Conservation (phyloP, 2,888 invertebrate genomes). For the Monoplex corrugatus region DNA sequence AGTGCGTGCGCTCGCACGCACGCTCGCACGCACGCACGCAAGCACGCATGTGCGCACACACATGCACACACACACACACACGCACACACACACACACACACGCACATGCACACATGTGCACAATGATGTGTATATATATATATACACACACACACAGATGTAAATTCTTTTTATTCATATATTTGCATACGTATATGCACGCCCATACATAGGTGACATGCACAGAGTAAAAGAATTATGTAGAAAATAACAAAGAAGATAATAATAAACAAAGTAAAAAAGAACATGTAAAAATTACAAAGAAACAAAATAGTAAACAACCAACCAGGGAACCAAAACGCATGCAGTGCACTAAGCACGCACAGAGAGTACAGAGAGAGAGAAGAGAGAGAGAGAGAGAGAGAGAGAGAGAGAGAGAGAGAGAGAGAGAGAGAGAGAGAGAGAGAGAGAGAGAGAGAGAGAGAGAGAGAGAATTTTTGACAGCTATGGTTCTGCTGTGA, state of each 20-base stretch:
- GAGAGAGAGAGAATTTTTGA: not conserved
- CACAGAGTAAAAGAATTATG: too few relatives aligned
- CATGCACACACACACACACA: not conserved
- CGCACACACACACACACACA: not conserved
- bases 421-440: not conserved
- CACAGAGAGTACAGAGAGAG: not conserved
- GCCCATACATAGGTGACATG: not conserved
- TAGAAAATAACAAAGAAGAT: not conserved
- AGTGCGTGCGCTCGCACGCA: not conserved
- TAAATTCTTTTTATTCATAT: not conserved
- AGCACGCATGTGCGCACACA: not conserved
- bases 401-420: slow-evolving; percentile 19
- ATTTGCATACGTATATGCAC: not conserved
- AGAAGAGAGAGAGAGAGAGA: not conserved
- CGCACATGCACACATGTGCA: not conserved
- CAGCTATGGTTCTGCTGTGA: too few relatives aligned
- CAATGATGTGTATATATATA: too few relatives aligned
- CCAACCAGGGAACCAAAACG: too few relatives aligned
- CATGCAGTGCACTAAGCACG: too few relatives aligned
- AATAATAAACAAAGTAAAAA: too few relatives aligned
- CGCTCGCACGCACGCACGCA: too few relatives aligned
- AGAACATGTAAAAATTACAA: too few relatives aligned
- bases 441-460: not conserved
- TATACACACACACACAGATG: too few relatives aligned
- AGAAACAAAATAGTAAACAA: too few relatives aligned